Conservation (phyloP, 2,888 invertebrate species). For the Brachypalpus laphriformis region DNA sequence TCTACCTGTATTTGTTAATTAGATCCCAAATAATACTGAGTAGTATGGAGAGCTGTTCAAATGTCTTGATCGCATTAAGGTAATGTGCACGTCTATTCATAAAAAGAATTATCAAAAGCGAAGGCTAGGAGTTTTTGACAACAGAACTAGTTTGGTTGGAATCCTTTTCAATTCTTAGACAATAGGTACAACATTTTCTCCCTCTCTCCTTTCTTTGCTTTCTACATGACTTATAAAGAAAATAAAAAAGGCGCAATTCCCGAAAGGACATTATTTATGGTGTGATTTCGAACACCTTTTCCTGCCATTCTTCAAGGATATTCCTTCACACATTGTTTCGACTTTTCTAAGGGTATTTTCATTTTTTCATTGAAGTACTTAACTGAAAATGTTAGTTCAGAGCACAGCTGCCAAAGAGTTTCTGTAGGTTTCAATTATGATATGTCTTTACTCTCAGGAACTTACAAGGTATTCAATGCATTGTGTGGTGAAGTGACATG, state of each 20-base stretch:
- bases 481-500: too few relatives aligned
- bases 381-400: constrained; percentile 20
- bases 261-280: constrained; percentile 58
- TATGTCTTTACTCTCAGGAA: too few relatives aligned
- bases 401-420: constrained; percentile 25
- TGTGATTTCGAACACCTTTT: constrained; percentile 72
- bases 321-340: constrained; percentile 56
- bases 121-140: constrained; percentile 11
- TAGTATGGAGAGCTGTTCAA: not conserved
- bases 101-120: not conserved
- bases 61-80: constrained; percentile 9
- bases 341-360: constrained; percentile 39
- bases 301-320: constrained; percentile 56
- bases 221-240: not conserved
- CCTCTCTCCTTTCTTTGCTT: not conserved
- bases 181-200: not conserved
- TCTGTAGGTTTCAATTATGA: not conserved
- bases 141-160: constrained; percentile 17
- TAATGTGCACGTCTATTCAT: not conserved
- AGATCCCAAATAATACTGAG: not conserved
- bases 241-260: constrained; percentile 44
- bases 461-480: too few relatives aligned
- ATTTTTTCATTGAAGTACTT: constrained; percentile 45
- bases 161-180: not conserved
- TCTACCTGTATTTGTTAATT: constrained; percentile 8